These are phyloP conservation scores for Oophaga pumilio DNA, from an alignment of 2,113 vertebrate species.

Conservation along the genomic window DNA sequence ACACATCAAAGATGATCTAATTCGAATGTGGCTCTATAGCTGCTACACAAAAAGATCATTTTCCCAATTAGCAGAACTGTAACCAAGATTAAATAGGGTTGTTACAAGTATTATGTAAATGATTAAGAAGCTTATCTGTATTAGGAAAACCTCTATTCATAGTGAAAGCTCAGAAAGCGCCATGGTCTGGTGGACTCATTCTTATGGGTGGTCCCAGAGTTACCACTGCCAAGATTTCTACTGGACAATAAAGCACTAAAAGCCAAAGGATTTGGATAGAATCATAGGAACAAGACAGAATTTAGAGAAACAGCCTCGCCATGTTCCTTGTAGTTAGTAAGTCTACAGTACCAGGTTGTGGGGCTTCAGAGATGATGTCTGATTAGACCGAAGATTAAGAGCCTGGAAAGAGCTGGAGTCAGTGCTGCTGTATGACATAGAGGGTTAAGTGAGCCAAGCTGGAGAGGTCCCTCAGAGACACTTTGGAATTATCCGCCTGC, in stretches of 20 bases:
- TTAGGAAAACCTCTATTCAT: neutral
- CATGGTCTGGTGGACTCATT: neutral
- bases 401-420: neutral
- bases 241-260: no score
- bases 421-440: neutral
- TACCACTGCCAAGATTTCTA: neutral
- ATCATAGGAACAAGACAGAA: neutral
- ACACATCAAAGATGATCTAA: no score
- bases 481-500: constrained; percentile 50
- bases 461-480: constrained; percentile 50
- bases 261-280: no score
- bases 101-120: neutral
- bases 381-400: constrained; percentile 2
- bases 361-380: neutral
- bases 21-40: neutral
- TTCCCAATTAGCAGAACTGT: neutral
- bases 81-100: neutral
- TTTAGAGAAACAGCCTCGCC: neutral
- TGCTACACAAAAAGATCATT: neutral
- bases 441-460: constrained; percentile 45
- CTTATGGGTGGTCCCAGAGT: neutral
- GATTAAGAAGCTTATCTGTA: neutral
- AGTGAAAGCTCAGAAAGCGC: neutral
- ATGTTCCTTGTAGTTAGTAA: neutral
- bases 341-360: neutral